Percentiles rank a stretch among this genome's conserved stretches.
Conservation (phyloP, 2,113 vertebrate genomes). For the Apistogramma diplotaenia region DNA sequence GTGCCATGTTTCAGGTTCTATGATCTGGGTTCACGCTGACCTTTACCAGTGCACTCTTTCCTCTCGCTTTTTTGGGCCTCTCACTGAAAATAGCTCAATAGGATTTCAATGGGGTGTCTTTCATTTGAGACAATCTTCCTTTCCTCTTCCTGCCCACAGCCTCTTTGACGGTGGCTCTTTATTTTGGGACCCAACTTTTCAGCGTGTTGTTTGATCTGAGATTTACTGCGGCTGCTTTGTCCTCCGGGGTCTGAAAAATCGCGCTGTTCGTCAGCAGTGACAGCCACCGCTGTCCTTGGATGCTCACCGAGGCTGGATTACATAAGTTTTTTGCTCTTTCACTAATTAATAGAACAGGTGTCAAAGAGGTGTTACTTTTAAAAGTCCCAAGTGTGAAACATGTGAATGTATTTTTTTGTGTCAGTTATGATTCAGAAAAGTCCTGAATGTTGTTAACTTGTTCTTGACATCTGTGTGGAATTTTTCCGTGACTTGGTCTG, state of each 20-base stretch:
- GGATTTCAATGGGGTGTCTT: slow-evolving; percentile 71
- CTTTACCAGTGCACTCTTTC: slow-evolving; percentile 70
- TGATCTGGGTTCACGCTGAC: slow-evolving; percentile 74
- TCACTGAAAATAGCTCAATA: slow-evolving; percentile 71
- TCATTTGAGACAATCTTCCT: slow-evolving; percentile 74
- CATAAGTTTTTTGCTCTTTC: not conserved
- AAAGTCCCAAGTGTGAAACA: not conserved
- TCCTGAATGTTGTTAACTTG: not conserved
- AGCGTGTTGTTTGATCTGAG: slow-evolving; percentile 66
- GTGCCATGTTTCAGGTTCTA: slow-evolving; percentile 68
- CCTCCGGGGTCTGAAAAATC: slow-evolving; percentile 30
- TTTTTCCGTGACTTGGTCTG: not conserved
- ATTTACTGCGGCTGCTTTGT: slow-evolving; percentile 60
- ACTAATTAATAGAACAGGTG: not conserved
- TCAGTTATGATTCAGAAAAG: not conserved
- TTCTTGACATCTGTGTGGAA: not conserved
- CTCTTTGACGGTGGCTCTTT: slow-evolving; percentile 66
- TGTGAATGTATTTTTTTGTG: not conserved
- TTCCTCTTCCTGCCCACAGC: slow-evolving; percentile 39
- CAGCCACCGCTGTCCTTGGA: not conserved
- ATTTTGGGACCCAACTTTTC: slow-evolving; percentile 67
- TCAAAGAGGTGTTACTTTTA: not conserved
- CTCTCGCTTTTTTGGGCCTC: slow-evolving; percentile 28
- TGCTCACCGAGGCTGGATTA: not conserved
- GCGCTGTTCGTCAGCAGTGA: slow-evolving; percentile 6